Evolutionary conservation across 2,113 vertebrate species (phyloP).

Genomic region (Thamnophis sirtalis): DNA sequence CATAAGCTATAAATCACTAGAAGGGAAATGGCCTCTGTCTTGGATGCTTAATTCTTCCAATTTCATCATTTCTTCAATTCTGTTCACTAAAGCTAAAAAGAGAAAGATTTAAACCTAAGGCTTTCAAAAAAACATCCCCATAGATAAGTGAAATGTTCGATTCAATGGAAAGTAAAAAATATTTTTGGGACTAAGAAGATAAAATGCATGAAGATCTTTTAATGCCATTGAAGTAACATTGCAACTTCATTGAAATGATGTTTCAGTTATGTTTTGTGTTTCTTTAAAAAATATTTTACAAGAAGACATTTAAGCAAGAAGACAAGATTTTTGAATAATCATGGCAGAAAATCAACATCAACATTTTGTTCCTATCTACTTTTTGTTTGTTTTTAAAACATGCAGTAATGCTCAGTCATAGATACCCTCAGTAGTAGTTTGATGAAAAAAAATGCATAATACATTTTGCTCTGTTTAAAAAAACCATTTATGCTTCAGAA

Average conservation of each 20-base stretch:
- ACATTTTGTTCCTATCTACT: slow-evolving; percentile 51
- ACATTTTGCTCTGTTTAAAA: slow-evolving; percentile 74
- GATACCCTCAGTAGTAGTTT: slow-evolving; percentile 55
- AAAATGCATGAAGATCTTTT: not conserved
- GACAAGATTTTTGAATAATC: slow-evolving; percentile 69
- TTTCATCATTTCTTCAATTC: not conserved
- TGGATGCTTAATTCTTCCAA: not conserved
- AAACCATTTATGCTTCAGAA: slow-evolving; percentile 79
- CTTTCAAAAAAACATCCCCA: not conserved
- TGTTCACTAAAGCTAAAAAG: not conserved
- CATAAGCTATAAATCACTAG: not conserved
- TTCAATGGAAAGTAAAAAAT: slow-evolving; percentile 31
- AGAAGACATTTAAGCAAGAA: slow-evolving; percentile 84
- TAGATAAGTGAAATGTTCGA: not conserved
- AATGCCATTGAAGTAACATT: slow-evolving; percentile 41
- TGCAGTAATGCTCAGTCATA: slow-evolving; percentile 66
- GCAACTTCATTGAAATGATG: slow-evolving; percentile 42
- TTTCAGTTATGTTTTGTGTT: slow-evolving; percentile 59
- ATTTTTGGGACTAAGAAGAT: slow-evolving; percentile 55
- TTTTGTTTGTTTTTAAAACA: slow-evolving; percentile 68
- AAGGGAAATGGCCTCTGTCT: not conserved
- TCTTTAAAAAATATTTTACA: slow-evolving; percentile 47
- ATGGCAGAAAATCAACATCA: slow-evolving; percentile 68
- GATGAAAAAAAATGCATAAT: slow-evolving; percentile 72
- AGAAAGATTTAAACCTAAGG: not conserved